Evolutionary conservation across 2,797 vertebrate genomes (phyloP).

Genomic region (Odontamblyopus lacepedii): DNA sequence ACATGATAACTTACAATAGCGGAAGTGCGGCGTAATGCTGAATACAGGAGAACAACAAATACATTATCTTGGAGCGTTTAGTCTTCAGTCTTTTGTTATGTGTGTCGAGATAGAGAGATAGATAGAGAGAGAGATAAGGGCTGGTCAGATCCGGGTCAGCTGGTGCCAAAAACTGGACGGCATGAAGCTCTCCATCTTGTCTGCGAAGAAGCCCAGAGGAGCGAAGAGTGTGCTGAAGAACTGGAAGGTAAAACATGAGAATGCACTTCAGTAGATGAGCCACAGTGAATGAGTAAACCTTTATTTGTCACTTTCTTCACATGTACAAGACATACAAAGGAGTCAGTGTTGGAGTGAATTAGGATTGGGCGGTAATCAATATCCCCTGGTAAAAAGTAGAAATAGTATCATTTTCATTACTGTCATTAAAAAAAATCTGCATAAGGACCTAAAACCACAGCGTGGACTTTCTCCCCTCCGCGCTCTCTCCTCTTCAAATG

Average conservation of each 20-base stretch:
- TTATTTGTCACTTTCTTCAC: too few relatives aligned
- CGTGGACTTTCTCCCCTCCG: too few relatives aligned
- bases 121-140: constrained; percentile 11
- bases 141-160: constrained; percentile 78
- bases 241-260: constrained; percentile 59
- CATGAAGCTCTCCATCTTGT: constrained; percentile 86
- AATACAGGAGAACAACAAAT: constrained; percentile 78
- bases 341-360: too few relatives aligned
- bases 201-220: constrained; percentile 82
- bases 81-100: constrained; percentile 48
- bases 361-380: too few relatives aligned
- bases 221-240: constrained; percentile 87
- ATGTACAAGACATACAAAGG: too few relatives aligned
- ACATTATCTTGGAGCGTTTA: constrained; percentile 57
- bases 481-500: too few relatives aligned
- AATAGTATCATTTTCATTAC: too few relatives aligned
- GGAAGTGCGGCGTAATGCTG: constrained; percentile 68
- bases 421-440: too few relatives aligned
- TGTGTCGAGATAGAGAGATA: constrained; percentile 24
- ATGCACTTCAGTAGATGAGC: not conserved
- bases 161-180: constrained; percentile 84
- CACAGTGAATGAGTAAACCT: too few relatives aligned
- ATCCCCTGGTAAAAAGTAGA: too few relatives aligned
- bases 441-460: too few relatives aligned
- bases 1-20: constrained; percentile 69